A percentile compares a stretch with the other conserved stretches of the same genome.
Conservation (phyloP, 2,113 vertebrate species). For the Oceanites oceanicus region DNA sequence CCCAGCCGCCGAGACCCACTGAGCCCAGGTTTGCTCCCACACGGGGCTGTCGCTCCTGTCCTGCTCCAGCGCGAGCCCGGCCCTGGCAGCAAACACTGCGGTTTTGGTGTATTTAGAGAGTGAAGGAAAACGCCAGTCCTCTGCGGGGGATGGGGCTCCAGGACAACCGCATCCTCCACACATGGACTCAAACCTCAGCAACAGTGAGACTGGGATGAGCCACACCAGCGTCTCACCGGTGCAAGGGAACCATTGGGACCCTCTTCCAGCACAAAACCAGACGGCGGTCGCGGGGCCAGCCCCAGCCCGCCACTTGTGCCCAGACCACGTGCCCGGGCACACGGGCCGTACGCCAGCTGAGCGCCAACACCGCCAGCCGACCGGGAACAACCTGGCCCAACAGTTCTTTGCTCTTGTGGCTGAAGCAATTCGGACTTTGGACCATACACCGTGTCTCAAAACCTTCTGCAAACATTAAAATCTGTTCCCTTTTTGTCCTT, state of each 20-base stretch:
- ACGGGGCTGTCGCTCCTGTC: background rate
- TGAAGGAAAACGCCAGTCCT: accelerated
- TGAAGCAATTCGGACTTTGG: background rate
- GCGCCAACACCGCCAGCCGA: accelerated
- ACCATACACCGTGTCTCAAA: background rate
- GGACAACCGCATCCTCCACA: background rate
- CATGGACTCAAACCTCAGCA: background rate
- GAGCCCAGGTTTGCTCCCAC: background rate
- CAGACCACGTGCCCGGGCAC: background rate
- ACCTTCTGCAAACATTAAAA: background rate
- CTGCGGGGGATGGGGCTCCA: background rate
- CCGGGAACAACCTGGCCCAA: background rate
- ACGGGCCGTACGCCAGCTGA: accelerated
- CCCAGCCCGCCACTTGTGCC: background rate
- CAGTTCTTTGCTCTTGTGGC: background rate
- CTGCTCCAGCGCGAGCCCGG: background rate
- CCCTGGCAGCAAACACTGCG: accelerated
- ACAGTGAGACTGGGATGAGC: background rate
- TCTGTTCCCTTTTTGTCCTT: background rate
- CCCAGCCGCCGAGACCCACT: background rate
- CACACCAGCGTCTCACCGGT: accelerated
- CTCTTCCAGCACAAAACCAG: background rate
- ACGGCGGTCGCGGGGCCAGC: accelerated
- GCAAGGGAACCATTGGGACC: accelerated
- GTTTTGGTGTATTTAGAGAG: background rate